These are phyloP conservation scores for Drosophila trapezifrons DNA, from an alignment of 1,140 invertebrate species.

Conservation along the genomic window DNA sequence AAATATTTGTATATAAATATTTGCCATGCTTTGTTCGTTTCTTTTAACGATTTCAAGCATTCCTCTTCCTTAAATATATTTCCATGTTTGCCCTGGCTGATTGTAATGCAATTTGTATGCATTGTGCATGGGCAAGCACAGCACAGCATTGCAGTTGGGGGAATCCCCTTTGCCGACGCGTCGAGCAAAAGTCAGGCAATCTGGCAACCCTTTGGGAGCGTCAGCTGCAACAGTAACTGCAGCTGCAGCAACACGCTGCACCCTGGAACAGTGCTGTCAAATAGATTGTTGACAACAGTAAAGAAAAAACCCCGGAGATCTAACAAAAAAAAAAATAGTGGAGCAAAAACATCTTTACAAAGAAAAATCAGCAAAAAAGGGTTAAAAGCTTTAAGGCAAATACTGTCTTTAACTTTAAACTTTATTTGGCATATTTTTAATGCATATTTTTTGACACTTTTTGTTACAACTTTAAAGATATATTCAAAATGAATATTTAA, in stretches of 20 bases:
- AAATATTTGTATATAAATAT: constrained; percentile 72
- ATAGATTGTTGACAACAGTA: neutral
- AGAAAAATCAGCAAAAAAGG: neutral
- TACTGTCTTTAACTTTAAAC: no score
- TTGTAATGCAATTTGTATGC: constrained; percentile 81
- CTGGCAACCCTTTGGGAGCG: constrained; percentile 41
- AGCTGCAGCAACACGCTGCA: constrained; percentile 12
- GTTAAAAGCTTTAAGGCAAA: no score
- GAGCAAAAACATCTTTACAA: neutral
- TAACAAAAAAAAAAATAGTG: neutral
- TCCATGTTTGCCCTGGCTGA: constrained; percentile 73
- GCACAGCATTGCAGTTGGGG: constrained; percentile 2
- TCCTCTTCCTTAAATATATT: constrained; percentile 59
- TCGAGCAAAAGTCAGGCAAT: constrained; percentile 30
- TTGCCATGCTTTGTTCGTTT: constrained; percentile 59
- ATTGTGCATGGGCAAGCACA: constrained; percentile 73
- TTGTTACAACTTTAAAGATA: no score
- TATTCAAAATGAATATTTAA: neutral
- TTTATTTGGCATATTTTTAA: neutral
- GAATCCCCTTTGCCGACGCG: constrained; percentile 1
- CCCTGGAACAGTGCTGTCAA: neutral
- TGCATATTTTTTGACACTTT: neutral
- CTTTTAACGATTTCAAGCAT: constrained; percentile 52
- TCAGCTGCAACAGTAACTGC: constrained; percentile 22
- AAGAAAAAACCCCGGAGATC: neutral